These are phyloP conservation scores for Mythimna albipuncta DNA, from an alignment of 2,888 invertebrate species.

Conservation along the genomic window DNA sequence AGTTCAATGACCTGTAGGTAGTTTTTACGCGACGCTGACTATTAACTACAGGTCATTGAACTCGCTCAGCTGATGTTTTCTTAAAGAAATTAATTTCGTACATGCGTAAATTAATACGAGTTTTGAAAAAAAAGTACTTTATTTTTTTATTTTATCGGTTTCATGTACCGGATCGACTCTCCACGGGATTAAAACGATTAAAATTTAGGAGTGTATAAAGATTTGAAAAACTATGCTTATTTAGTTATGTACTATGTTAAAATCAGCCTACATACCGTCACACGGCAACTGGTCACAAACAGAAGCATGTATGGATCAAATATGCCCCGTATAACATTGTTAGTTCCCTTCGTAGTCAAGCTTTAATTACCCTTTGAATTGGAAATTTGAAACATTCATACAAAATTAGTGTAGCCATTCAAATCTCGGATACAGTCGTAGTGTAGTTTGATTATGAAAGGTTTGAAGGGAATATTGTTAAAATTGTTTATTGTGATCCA, in stretches of 20 bases:
- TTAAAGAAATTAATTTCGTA: too few species aligned
- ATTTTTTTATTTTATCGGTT: too few species aligned
- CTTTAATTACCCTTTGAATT: conserved; percentile 31
- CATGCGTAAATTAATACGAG: too few species aligned
- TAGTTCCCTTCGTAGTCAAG: neutral
- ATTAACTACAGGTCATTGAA: too few species aligned
- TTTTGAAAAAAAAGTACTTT: too few species aligned
- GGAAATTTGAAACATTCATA: conserved; percentile 27
- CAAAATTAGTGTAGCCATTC: conserved; percentile 25
- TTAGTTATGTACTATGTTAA: neutral
- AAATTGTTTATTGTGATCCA: neutral
- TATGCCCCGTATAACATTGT: conserved; percentile 4
- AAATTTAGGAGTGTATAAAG: too few species aligned
- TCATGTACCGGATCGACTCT: too few species aligned
- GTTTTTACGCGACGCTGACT: too few species aligned
- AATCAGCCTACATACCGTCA: neutral
- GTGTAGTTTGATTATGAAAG: conserved; percentile 17
- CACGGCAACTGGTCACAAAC: neutral
- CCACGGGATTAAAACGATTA: too few species aligned
- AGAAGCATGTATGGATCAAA: neutral
- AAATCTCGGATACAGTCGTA: conserved; percentile 2
- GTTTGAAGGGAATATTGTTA: neutral
- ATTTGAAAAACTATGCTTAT: too few species aligned
- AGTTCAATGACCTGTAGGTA: too few species aligned
- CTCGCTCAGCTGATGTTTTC: too few species aligned